Conservation (phyloP, 2,888 invertebrate genomes). For the Doris montereyensis region DNA sequence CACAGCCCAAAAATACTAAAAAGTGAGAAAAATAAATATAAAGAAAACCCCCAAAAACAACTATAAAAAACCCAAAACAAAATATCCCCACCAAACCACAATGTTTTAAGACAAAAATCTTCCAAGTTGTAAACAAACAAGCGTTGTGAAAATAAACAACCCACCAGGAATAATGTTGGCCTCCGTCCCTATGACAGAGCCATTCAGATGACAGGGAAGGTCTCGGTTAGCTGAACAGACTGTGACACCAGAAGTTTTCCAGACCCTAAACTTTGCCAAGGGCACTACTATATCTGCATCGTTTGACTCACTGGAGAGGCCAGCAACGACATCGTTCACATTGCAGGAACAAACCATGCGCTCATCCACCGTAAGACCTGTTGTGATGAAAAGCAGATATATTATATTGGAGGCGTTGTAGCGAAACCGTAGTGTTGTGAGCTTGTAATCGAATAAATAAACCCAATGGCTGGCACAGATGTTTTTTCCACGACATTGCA, state of each 20-base stretch:
- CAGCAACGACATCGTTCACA: not conserved
- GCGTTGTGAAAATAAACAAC: not conserved
- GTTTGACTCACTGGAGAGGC: conserved; percentile 26
- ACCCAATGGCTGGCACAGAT: no score
- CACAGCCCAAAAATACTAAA: no score
- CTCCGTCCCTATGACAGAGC: conserved; percentile 50
- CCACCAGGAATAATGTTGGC: conserved; percentile 56
- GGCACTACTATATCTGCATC: conserved; percentile 50
- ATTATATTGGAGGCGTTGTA: no score
- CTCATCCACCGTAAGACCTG: conserved; percentile 40
- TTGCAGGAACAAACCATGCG: conserved; percentile 2
- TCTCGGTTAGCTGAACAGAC: conserved; percentile 55
- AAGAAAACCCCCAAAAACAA: no score
- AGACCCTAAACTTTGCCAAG: conserved; percentile 49
- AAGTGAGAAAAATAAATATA: no score
- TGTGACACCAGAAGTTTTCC: conserved; percentile 54
- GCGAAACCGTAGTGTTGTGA: no score
- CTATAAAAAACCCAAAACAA: no score
- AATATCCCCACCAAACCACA: no score
- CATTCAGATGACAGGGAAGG: conserved; percentile 52
- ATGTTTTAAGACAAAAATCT: no score
- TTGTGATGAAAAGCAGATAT: no score
- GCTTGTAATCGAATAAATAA: no score
- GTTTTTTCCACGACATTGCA: no score
- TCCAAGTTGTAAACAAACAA: not conserved